A percentile compares a stretch with the other conserved stretches of the same genome.
phyloP scores from a whole-genome alignment of 2,888 invertebrate species.

The Nomada goodeniana region DNA sequence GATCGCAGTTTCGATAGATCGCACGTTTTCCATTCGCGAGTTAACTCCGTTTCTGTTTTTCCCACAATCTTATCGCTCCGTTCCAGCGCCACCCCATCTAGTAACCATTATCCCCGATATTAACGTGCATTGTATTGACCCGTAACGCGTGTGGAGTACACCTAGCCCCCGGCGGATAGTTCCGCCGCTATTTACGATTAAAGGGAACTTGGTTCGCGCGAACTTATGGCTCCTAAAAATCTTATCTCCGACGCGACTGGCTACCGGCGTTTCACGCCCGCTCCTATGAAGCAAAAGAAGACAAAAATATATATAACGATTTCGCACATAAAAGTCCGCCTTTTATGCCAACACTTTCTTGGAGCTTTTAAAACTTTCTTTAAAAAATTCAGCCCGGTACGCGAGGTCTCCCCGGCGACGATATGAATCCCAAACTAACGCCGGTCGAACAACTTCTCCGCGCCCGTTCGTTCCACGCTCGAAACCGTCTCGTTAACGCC shows the following conservation, averaged over 20 bases:
- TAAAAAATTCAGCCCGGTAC: not conserved
- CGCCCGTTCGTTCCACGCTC: not conserved
- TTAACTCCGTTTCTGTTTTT: slow-evolving; percentile 31
- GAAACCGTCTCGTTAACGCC: slow-evolving; percentile 21
- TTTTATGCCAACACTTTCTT: not conserved
- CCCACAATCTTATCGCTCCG: slow-evolving; percentile 34
- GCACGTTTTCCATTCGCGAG: slow-evolving; percentile 17
- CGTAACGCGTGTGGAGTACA: not conserved
- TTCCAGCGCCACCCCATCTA: slow-evolving; percentile 1
- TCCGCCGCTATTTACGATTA: slow-evolving; percentile 15
- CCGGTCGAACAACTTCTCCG: not conserved
- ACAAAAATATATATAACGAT: not conserved
- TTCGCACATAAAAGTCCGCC: not conserved
- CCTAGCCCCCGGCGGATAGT: not conserved
- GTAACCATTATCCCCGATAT: slow-evolving; percentile 33
- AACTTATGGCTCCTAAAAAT: slow-evolving; percentile 5
- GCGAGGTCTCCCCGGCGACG: too few species aligned
- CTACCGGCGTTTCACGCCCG: not conserved
- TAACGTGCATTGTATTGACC: slow-evolving; percentile 17
- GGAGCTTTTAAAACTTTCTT: not conserved
- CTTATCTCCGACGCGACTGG: not conserved
- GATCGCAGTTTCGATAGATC: slow-evolving; percentile 28
- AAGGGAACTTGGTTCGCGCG: not conserved
- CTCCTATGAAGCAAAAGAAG: not conserved
- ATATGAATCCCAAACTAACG: not conserved